Base-by-base conservation (phyloP, 1,140 invertebrate genomes). In the Dinothrombium tinctorium region DNA sequence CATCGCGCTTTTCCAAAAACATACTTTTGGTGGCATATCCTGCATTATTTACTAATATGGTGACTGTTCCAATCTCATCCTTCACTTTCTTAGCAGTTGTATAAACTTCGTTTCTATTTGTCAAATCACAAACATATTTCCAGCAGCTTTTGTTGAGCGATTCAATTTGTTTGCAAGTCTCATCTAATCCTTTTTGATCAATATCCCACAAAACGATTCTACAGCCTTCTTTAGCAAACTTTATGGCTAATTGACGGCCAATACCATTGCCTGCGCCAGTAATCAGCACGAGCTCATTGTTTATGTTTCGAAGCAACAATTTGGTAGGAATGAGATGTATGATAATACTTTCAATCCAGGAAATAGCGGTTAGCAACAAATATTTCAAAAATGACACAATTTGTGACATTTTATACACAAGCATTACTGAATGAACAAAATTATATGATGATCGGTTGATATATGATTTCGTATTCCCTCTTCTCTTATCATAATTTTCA, bases 1-100 rank as follows among this genome's bases (percentile, higher is more conserved):
- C 62, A 24, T 67, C 63, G 0, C 63, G 66, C 25, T 73, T 65
- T 28, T 71, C 60, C 3, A 74, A 46, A 8, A 86, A 65, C 0
- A 69, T 59, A 49, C 73, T 68, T 51, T 71, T 73, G 0, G 76
- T 76, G 72, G 84, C 79, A 37, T 87, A 78, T 12, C 79, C 82
- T 2, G 82, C 82, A 61, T 87, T 87, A 58, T 84, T 44, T 1
- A 43, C 37, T 2, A 47, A 31, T 21, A 46, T 49, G 35, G 40
- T 38, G 21, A 50, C 43, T 17, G 45, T 41, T n/a, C 50, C 47
- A 14, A 53, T 46, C 26, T 53, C 49, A 20, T 40, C 29, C 11
- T 42, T 26, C 1, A 56, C 42, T 14, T 47, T 28, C 9, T 50
- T 25, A 5, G 44, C 45, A 4, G 44, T 25, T 20, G 37, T 25